phyloP scores from a whole-genome alignment of 2,888 invertebrate genomes.

The Diogma glabrata region DNA sequence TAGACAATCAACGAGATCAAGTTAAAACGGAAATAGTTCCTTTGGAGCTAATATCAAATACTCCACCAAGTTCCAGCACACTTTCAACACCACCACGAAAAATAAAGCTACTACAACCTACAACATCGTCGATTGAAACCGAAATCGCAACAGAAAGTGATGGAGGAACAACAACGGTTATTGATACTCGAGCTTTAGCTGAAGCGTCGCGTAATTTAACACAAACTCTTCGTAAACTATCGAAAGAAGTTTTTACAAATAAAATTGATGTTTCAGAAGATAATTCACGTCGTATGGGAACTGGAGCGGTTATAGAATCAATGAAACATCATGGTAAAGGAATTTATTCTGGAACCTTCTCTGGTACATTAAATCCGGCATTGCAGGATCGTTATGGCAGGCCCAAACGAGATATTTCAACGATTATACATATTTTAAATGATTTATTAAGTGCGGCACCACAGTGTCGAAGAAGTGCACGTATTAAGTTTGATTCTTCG shows the following conservation, averaged over 20 bases:
- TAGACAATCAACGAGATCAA: no score
- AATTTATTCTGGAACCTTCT: conserved; percentile 93
- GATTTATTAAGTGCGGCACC: conserved; percentile 82
- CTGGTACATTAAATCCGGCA: conserved; percentile 87
- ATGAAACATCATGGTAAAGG: conserved; percentile 92
- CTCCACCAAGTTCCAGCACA: no score
- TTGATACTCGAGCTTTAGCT: conserved; percentile 63
- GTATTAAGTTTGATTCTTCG: conserved; percentile 38
- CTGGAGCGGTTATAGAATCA: conserved; percentile 78
- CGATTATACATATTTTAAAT: conserved; percentile 90
- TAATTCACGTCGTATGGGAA: conserved; percentile 37
- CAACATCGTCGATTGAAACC: conserved; percentile 25
- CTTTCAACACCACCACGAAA: no score
- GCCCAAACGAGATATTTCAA: conserved; percentile 87
- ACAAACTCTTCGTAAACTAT: conserved; percentile 78
- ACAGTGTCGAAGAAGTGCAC: conserved; percentile 44
- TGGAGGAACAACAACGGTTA: conserved; percentile 35
- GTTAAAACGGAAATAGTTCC: no score
- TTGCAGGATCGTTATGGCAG: conserved; percentile 84
- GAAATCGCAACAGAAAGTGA: conserved; percentile 26
- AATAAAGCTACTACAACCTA: conserved; percentile 8
- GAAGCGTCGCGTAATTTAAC: conserved; percentile 87
- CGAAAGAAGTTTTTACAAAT: conserved; percentile 75
- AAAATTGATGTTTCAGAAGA: conserved; percentile 43
- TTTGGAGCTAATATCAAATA: no score